Conservation (phyloP, 2,888 invertebrate species). For the Tyria jacobaeae region DNA sequence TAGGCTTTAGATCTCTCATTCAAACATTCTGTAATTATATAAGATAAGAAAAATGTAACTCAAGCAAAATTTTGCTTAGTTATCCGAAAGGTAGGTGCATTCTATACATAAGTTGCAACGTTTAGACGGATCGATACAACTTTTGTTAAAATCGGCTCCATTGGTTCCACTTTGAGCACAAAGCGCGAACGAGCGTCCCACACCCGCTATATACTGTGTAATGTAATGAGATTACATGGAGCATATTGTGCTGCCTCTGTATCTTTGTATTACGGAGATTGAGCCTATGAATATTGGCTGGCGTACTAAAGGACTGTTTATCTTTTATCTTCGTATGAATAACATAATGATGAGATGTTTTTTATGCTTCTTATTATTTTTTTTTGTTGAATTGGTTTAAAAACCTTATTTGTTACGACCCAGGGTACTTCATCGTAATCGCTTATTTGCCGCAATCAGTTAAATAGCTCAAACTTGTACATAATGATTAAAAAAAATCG, state of each 20-base stretch:
- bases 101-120: constrained; percentile 10
- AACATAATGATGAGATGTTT: background rate
- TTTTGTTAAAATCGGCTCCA: constrained; percentile 20
- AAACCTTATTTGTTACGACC: too few species aligned
- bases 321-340: background rate
- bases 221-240: constrained; percentile 7
- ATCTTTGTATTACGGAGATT: constrained; percentile 2
- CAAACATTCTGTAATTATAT: background rate
- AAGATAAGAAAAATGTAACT: background rate
- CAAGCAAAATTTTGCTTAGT: background rate
- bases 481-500: too few species aligned
- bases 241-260: constrained; percentile 2
- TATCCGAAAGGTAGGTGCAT: constrained; percentile 3
- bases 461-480: too few species aligned
- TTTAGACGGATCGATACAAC: constrained; percentile 15
- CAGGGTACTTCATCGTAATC: too few species aligned
- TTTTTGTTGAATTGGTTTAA: background rate
- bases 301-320: background rate
- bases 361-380: background rate
- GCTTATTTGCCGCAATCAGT: too few species aligned
- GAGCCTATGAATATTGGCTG: constrained; percentile 4
- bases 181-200: constrained; percentile 7
- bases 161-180: constrained; percentile 13
- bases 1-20: too few species aligned
- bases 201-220: constrained; percentile 5